Conservation (phyloP, 2,113 vertebrate species). For the Gallinago jamesoni region DNA sequence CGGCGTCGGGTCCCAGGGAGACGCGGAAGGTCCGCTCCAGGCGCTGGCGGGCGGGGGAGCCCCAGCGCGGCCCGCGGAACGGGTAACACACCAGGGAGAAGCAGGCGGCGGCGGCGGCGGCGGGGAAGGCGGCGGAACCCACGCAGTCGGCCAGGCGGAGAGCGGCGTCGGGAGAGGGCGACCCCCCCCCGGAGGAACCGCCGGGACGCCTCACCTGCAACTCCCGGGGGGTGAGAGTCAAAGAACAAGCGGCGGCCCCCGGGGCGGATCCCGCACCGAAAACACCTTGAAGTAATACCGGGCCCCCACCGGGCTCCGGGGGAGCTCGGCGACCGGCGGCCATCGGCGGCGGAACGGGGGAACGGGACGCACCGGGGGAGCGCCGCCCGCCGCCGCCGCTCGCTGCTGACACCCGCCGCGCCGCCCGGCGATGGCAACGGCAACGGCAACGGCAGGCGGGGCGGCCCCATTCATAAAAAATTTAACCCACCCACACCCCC, state of each 20-base stretch:
- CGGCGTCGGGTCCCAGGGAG: background rate
- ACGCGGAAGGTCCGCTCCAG: conserved; percentile 54
- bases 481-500: background rate
- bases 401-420: conserved; percentile 31
- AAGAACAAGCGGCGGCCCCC: background rate
- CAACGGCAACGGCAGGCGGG: background rate
- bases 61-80: conserved; percentile 1
- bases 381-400: conserved; percentile 18
- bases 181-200: background rate
- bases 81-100: conserved; percentile 58
- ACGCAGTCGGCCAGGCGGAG: conserved; percentile 42
- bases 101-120: conserved; percentile 24
- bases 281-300: background rate
- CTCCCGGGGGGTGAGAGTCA: background rate
- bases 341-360: background rate
- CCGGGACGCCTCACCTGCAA: background rate
- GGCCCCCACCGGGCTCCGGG: background rate
- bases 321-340: conserved; percentile 9
- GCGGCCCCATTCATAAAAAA: conserved; percentile 3
- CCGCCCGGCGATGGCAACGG: background rate
- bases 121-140: conserved; percentile 22
- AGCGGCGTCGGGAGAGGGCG: background rate
- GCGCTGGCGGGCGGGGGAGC: background rate
- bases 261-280: background rate
- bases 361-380: conserved; percentile 1